phyloP scores from a whole-genome alignment of 1,140 invertebrate species.

The Ceratina calcarata region DNA sequence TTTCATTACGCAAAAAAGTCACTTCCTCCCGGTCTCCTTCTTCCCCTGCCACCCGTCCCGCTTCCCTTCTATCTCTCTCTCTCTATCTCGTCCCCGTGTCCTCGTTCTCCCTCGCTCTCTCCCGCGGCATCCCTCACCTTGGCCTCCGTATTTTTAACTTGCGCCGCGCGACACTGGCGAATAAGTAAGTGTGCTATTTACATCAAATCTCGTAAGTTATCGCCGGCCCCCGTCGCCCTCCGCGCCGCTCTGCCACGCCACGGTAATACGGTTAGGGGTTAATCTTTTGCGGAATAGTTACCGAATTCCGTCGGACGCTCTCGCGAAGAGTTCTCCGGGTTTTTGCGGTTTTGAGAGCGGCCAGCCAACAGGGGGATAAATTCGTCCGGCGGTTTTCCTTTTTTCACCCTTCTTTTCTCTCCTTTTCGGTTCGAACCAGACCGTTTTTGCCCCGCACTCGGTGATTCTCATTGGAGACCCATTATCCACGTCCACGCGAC shows the following conservation, averaged over 20 bases:
- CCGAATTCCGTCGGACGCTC: constrained; percentile 26
- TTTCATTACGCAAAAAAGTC: constrained; percentile 80
- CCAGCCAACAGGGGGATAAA: constrained; percentile 26
- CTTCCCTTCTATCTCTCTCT: constrained; percentile 16
- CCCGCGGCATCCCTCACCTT: constrained; percentile 56
- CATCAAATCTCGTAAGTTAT: constrained; percentile 80
- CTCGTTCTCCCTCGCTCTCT: constrained; percentile 18
- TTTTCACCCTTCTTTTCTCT: background rate
- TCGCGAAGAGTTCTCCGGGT: constrained; percentile 1
- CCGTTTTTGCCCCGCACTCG: constrained; percentile 21
- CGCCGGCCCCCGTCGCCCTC: constrained; percentile 45
- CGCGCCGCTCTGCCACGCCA: background rate
- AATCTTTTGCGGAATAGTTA: constrained; percentile 44
- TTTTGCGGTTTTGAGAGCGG: constrained; percentile 32
- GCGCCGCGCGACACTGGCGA: constrained; percentile 71
- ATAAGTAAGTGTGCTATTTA: constrained; percentile 80
- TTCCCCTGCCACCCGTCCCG: constrained; percentile 2
- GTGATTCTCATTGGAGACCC: constrained; percentile 36
- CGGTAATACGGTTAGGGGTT: constrained; percentile 38
- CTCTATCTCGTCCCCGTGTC: constrained; percentile 35
- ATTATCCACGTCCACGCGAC: constrained; percentile 13
- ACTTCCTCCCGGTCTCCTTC: constrained; percentile 49
- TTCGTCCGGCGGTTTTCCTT: constrained; percentile 17
- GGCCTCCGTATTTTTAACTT: constrained; percentile 78
- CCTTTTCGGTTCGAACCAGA: background rate